Base-by-base conservation (phyloP, 1,140 invertebrate genomes). In the Paraescarpia echinospica region DNA sequence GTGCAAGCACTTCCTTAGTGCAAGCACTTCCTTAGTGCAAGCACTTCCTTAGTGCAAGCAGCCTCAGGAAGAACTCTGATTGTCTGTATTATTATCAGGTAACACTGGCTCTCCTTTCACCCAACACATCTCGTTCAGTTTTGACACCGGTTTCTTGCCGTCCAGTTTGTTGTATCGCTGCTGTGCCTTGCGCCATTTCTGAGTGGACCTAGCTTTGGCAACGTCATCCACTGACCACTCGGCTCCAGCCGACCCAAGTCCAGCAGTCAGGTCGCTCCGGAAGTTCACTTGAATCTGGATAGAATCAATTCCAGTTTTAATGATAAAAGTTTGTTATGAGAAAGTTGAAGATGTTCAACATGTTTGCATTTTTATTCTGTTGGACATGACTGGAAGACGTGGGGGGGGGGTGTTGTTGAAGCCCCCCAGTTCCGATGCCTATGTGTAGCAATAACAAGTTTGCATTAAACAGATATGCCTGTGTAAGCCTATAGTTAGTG, bases 131-230 rank as follows among this genome's bases (percentile, higher is more conserved):
- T 77, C 12, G 4, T 77, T 77, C 18, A 18, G 22, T 77, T 77
- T 77, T 31, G 27, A 77, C 59, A 77, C 59, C 22, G 59, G 22
- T 77, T 77, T 77, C 59, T 77, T 77, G 59, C 59, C 59, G 27
- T 90, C 89, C n/a, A 90, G 35, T 35, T 90, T 34, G 35, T 90
- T 12, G 27, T 31, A 90, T 34, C 89, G 89, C n/a, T 90, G 33
- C 89, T 90, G 89, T 34, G 89, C 89, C 89, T 90, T 90, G 89
- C 34, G 33, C 89, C 89, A 90, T 90, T 35, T 34, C n/a, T 90
- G 34, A 12, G 2, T 90, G 35, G 89, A 34, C 89, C 27, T 90
- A 12, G 89, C 89, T n/a, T 90, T 22, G 33, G 34, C 18, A 4
- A 90, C 89, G 33, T 90, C 89, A 22, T 90, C 89, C 89, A 90